Evolutionary conservation across 23 tunicate genomes (phyloP), one percentile per base, ranked within the genome.

Genomic region (Botrylloides violaceus): DNA sequence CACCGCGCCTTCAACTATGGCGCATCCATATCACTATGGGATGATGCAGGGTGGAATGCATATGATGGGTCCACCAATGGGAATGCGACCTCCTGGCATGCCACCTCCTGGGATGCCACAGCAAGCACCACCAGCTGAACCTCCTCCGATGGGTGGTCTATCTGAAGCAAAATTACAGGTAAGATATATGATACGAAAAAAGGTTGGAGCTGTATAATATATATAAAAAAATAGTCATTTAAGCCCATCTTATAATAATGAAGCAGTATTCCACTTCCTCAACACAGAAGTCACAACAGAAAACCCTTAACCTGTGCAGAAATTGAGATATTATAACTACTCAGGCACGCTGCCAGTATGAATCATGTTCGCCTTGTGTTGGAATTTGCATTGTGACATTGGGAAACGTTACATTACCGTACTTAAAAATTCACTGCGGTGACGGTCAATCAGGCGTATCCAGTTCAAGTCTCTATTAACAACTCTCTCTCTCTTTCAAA

Each of bases 161-260:
- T 75, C 79, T 61, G 87, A 88, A 38, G 91, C 73, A 64, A 74
- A 68, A 77, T 59, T 88, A 18, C 88, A 81, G 60, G 96, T 63
- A 43, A 43, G n/a, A n/a, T n/a, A n/a, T n/a, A n/a, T n/a, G n/a
- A n/a, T n/a, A n/a, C n/a, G n/a, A n/a, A n/a, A n/a, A n/a, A n/a
- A n/a, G n/a, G n/a, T n/a, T n/a, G n/a, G n/a, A n/a, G n/a, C n/a
- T n/a, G n/a, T n/a, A n/a, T n/a, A n/a, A n/a, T n/a, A n/a, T n/a
- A n/a, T n/a, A n/a, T n/a, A n/a, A n/a, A n/a, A n/a, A n/a, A n/a
- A n/a, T n/a, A n/a, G n/a, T n/a, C n/a, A n/a, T n/a, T n/a, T n/a
- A n/a, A n/a, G n/a, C n/a, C n/a, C n/a, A n/a, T n/a, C n/a, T n/a
- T n/a, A n/a, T n/a, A n/a, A n/a, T n/a, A n/a, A n/a, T n/a, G n/a